Base-by-base conservation (phyloP, 2,888 invertebrate genomes). In the Myopa tessellatipennis region DNA sequence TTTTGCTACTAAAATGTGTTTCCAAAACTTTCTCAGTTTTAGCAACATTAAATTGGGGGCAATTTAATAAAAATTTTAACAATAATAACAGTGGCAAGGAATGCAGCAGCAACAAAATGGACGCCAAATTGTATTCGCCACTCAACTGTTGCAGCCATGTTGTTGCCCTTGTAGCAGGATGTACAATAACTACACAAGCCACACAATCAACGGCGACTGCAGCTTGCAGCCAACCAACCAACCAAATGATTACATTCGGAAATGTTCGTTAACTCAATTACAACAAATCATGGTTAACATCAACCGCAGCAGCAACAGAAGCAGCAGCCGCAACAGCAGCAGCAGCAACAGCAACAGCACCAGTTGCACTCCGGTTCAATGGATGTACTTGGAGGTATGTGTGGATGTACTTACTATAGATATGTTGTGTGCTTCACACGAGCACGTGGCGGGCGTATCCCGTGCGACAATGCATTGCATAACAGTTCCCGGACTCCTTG, bases 81-180 rank as follows among this genome's bases (percentile, higher is more conserved):
- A 38, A 71, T 36, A 72, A 76, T 38, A 58, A 75, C 63, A 67
- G 67, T 61, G 61, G 16, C 61, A 50, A 18, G 55, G 18, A 78
- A 69, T 80, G 80, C 79, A 83, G 55, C 70, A 68, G 7, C 65
- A 36, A 79, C 77, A 82, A 82, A 80, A 83, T 81, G 81, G 83
- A 83, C n/a, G n/a, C n/a, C n/a, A n/a, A 82, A 82, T 26, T 26
- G 26, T n/a, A n/a, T 26, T 26, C 82, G 82, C 81, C 76, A 79
- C 82, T 74, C 69, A 72, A 78, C 81, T 76, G 80, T 69, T 80
- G 83, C 86, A 85, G 85, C 86, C 82, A 85, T 85, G 80, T 72
- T 72, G 75, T 69, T 72, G 65, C 38, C 69, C 70, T 63, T 36
- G 50, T 38, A 40, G 38, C 45, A 72, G 72, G 60, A 72, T 72